phyloP scores from a whole-genome alignment of 2,888 invertebrate species.

The Nomada fucata region DNA sequence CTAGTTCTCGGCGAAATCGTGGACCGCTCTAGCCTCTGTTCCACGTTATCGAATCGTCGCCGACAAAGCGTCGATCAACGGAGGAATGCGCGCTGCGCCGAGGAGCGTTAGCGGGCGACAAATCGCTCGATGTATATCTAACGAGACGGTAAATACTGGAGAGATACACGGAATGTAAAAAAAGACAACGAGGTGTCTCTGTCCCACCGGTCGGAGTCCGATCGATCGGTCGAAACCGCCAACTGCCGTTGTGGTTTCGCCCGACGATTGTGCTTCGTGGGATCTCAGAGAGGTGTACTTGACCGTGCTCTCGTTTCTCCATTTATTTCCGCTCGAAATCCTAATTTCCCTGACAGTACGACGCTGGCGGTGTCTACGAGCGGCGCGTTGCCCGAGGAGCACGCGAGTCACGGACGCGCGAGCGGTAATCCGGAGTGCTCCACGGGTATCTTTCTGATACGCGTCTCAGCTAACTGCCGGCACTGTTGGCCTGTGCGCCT shows the following conservation, averaged over 20 bases:
- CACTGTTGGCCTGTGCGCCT: not conserved
- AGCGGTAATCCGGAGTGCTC: not conserved
- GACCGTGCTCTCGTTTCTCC: constrained; percentile 31
- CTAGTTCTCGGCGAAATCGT: no score
- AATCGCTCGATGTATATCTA: not conserved
- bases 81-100: not conserved
- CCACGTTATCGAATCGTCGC: not conserved
- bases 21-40: not conserved
- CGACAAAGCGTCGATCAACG: not conserved
- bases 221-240: constrained; percentile 49
- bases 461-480: not conserved
- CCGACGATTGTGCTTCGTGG: constrained; percentile 18
- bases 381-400: constrained; percentile 16
- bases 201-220: not conserved
- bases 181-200: constrained; percentile 6
- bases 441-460: not conserved
- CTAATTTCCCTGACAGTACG: constrained; percentile 26
- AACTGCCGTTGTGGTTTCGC: constrained; percentile 23
- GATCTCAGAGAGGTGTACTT: constrained; percentile 17
- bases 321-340: constrained; percentile 21
- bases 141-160: not conserved
- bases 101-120: not conserved
- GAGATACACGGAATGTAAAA: constrained; percentile 10
- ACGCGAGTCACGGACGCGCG: constrained; percentile 12
- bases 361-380: constrained; percentile 9